phyloP scores from a whole-genome alignment of 2,797 vertebrate genomes.

The Columba guinea region DNA sequence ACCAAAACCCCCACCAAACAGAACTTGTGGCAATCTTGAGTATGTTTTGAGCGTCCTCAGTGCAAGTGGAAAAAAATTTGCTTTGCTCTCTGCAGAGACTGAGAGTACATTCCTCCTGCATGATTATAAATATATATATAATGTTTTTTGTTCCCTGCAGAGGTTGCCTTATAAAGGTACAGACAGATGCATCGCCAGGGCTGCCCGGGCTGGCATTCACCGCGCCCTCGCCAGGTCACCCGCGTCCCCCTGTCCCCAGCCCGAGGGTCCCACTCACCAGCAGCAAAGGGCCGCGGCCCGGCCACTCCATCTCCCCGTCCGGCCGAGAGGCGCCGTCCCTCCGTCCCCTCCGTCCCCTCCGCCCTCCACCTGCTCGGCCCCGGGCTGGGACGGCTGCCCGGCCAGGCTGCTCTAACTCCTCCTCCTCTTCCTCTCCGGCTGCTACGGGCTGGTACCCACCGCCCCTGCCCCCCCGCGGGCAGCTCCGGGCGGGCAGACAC shows the following conservation, averaged over 20 bases:
- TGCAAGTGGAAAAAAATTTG: background rate
- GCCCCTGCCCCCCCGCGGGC: background rate
- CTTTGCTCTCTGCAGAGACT: background rate
- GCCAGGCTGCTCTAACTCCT: background rate
- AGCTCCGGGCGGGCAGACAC: background rate
- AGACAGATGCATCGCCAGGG: rapidly evolving
- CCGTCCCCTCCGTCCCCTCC: background rate
- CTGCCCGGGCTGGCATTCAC: rapidly evolving
- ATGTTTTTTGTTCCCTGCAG: too few relatives aligned
- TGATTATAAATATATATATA: too few relatives aligned
- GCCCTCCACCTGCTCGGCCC: slow-evolving; percentile 15
- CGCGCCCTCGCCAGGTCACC: rapidly evolving
- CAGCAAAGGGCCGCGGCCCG: slow-evolving; percentile 11
- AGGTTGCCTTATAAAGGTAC: background rate
- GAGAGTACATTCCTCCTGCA: background rate
- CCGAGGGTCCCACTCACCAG: slow-evolving; percentile 50
- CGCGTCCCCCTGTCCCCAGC: rapidly evolving
- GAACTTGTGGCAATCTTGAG: background rate
- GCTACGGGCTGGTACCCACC: background rate
- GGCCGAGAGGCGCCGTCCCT: background rate
- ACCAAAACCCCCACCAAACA: background rate
- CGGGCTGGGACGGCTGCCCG: background rate
- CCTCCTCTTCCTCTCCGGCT: background rate
- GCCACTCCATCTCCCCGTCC: slow-evolving; percentile 44
- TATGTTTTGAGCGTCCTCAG: background rate